These are phyloP conservation scores for Urocitellus parryii DNA, from an alignment of 2,113 vertebrate species.

Conservation along the genomic window DNA sequence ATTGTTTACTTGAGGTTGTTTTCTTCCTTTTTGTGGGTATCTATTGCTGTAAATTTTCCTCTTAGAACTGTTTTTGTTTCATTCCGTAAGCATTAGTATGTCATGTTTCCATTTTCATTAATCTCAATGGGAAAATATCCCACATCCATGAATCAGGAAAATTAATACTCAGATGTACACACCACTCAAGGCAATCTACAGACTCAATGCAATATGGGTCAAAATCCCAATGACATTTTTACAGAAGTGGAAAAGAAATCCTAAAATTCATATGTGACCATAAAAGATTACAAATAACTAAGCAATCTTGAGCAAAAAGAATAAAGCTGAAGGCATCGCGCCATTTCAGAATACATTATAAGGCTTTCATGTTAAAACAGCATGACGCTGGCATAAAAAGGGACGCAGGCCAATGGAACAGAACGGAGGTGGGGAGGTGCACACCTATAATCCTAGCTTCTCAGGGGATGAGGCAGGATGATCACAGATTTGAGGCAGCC, in stretches of 20 bases:
- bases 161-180: too few relatives aligned
- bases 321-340: neutral
- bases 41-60: neutral
- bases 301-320: neutral
- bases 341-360: neutral
- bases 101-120: neutral
- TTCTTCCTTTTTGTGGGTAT: neutral
- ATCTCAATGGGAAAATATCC: neutral
- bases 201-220: too few relatives aligned
- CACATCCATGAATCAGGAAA: too few relatives aligned
- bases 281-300: neutral
- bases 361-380: neutral
- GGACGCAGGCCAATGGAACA: neutral
- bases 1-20: neutral
- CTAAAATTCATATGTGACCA: neutral
- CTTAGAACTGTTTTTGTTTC: neutral
- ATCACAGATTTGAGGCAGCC: too few relatives aligned
- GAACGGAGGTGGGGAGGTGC: too few relatives aligned
- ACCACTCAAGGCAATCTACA: too few relatives aligned
- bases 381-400: neutral
- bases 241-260: too few relatives aligned
- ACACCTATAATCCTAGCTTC: too few relatives aligned
- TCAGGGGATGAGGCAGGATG: too few relatives aligned
- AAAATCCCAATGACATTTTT: too few relatives aligned
- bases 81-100: neutral